phyloP scores from a whole-genome alignment of 1,140 invertebrate genomes.

The Ceratina australensis region DNA sequence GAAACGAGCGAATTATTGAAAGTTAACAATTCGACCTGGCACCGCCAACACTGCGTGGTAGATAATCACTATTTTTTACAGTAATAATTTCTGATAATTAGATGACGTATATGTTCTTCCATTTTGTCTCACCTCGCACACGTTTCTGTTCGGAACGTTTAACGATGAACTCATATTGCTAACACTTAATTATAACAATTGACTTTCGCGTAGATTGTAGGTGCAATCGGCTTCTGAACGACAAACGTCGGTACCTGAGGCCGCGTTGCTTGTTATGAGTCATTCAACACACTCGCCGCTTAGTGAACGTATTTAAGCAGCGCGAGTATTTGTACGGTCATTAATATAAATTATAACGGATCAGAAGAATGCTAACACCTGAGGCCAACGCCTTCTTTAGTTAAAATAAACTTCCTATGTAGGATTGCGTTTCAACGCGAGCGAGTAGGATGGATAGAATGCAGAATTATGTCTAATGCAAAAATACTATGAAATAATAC shows the following conservation, averaged over 20 bases:
- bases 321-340: constrained; percentile 3
- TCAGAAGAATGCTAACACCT: neutral
- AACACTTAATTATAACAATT: neutral
- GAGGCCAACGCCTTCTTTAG: constrained; percentile 8
- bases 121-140: neutral
- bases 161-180: neutral
- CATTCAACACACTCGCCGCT: neutral
- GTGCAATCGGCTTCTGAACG: constrained; percentile 8
- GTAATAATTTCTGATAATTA: neutral
- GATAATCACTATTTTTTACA: too few relatives aligned
- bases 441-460: neutral
- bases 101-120: neutral
- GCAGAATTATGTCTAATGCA: neutral
- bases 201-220: neutral
- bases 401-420: constrained; percentile 13
- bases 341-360: constrained; percentile 17
- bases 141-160: neutral
- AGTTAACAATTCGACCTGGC: too few relatives aligned
- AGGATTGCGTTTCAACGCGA: too few relatives aligned
- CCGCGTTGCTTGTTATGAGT: neutral
- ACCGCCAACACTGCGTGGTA: neutral
- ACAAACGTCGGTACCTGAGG: neutral
- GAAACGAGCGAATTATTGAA: neutral
- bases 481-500: too few relatives aligned
- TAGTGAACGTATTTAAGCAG: neutral